Evolutionary conservation across 2,113 vertebrate genomes (phyloP), one percentile per base, ranked within the genome.

Genomic region (Arvicanthis niloticus): DNA sequence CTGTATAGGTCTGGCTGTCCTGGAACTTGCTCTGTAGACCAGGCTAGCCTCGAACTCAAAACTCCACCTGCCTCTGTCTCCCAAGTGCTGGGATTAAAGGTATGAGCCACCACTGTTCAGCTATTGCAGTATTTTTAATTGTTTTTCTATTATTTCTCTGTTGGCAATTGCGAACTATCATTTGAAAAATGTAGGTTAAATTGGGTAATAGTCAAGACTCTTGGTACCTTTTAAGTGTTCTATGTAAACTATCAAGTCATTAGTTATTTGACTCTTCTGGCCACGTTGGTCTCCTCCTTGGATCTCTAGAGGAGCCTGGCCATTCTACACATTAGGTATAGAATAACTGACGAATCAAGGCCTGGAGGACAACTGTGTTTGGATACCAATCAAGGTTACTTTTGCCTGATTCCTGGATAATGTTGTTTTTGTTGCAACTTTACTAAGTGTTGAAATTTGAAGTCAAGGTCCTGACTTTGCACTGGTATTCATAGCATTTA

Each of bases 121-220:
- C 48, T 51, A 51, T 51, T 51, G 7, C 48, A 51, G 48, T 51
- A 51, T 21, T 67, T 84, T 84, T 60, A 4, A 62, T 42, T 26
- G 0, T 40, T 88, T 95, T 95, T 45, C 24, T 91, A 45, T 91
- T 96, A 93, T 89, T 93, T 96, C 73, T 22, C 87, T 87, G 73
- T 96, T 89, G 67, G 53, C 42, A 95, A 82, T 62, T 91, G 37
- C 73, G 34, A 21, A 68, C 88, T 92, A 67, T 95, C 40, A 89
- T 91, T 86, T 97, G 53, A 78, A 88, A 96, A 94, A 26, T 94
- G 26, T 15, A 81, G 40, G 58, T 81, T 81, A 34, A 91, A 75
- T 51, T 88, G 67, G 24, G 34, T 88, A 70, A 51, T 70, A 70
- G n/a, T 58, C 68, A 89, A 92, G 67, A 80, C 80, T 94, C n/a